These are phyloP conservation scores for Trissolcus brochymenae DNA, from an alignment of 2,888 invertebrate genomes.

Conservation along the genomic window DNA sequence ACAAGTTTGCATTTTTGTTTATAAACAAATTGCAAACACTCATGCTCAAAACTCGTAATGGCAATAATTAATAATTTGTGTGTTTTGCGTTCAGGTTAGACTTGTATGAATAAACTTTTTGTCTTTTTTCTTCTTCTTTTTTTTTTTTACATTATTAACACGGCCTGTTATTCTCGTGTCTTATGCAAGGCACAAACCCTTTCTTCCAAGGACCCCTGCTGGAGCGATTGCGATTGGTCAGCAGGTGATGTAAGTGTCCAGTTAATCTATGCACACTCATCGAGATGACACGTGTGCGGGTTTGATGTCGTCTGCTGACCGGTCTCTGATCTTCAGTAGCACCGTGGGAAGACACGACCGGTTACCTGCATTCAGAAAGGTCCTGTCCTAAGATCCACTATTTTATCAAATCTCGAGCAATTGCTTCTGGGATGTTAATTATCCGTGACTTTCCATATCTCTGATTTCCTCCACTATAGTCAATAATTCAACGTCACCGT, in stretches of 20 bases:
- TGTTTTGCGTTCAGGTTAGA: slow-evolving; percentile 6
- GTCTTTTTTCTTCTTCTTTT: slow-evolving; percentile 2
- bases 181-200: slow-evolving; percentile 55
- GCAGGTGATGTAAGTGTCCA: slow-evolving; percentile 63
- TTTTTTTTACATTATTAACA: slow-evolving; percentile 24
- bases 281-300: slow-evolving; percentile 63
- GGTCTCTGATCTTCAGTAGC: slow-evolving; percentile 66
- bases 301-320: slow-evolving; percentile 70
- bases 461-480: too few species aligned
- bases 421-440: slow-evolving; percentile 15
- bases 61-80: slow-evolving; percentile 2
- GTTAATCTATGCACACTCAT: slow-evolving; percentile 60
- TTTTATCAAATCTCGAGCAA: slow-evolving; percentile 25
- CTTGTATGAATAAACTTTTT: slow-evolving; percentile 10
- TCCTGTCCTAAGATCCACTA: slow-evolving; percentile 29
- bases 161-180: slow-evolving; percentile 36
- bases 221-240: slow-evolving; percentile 60
- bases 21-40: neutral
- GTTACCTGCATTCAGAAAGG: slow-evolving; percentile 51
- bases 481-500: too few species aligned
- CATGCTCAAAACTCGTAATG: neutral
- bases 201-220: slow-evolving; percentile 62
- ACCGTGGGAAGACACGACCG: slow-evolving; percentile 72
- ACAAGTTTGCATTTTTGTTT: neutral
- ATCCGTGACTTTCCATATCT: slow-evolving; percentile 1